Percentiles rank a stretch among this genome's conserved stretches.
Conservation (phyloP, 2,888 invertebrate species). For the Heliconius ismenius region DNA sequence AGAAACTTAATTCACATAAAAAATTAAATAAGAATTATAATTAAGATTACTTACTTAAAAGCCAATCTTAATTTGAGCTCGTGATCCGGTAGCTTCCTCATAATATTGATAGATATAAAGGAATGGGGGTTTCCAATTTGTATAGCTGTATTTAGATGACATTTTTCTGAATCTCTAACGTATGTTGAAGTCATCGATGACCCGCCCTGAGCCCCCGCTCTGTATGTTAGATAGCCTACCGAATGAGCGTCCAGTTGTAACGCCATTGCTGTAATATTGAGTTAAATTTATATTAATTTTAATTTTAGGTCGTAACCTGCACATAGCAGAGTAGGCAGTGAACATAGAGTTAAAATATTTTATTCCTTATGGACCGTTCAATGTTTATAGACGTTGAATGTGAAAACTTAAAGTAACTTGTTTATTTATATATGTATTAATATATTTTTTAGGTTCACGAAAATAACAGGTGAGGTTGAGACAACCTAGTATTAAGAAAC, state of each 20-base stretch:
- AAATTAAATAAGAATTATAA: background rate
- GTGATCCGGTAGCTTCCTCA: slow-evolving; percentile 89
- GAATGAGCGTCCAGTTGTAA: slow-evolving; percentile 93
- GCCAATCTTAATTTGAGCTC: slow-evolving; percentile 89
- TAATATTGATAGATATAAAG: slow-evolving; percentile 87
- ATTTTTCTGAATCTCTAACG: slow-evolving; percentile 87
- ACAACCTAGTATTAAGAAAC: too few relatives aligned
- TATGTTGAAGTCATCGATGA: slow-evolving; percentile 91
- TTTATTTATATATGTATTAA: too few relatives aligned
- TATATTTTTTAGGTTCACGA: too few relatives aligned
- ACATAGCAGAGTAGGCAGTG: too few relatives aligned
- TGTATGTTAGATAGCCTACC: slow-evolving; percentile 93
- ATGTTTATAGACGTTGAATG: too few relatives aligned
- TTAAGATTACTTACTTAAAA: slow-evolving; percentile 85
- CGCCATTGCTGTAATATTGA: slow-evolving; percentile 84
- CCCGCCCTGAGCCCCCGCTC: slow-evolving; percentile 83
- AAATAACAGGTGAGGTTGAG: too few relatives aligned
- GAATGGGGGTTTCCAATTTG: slow-evolving; percentile 93
- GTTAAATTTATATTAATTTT: background rate
- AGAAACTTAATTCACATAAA: background rate
- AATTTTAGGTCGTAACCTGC: background rate
- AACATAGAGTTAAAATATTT: too few relatives aligned
- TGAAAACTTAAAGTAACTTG: too few relatives aligned
- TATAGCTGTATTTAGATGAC: slow-evolving; percentile 86
- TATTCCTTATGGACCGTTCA: too few relatives aligned